These are phyloP conservation scores for Leptatherina wallacei DNA, from an alignment of 2,797 vertebrate genomes.

Conservation along the genomic window DNA sequence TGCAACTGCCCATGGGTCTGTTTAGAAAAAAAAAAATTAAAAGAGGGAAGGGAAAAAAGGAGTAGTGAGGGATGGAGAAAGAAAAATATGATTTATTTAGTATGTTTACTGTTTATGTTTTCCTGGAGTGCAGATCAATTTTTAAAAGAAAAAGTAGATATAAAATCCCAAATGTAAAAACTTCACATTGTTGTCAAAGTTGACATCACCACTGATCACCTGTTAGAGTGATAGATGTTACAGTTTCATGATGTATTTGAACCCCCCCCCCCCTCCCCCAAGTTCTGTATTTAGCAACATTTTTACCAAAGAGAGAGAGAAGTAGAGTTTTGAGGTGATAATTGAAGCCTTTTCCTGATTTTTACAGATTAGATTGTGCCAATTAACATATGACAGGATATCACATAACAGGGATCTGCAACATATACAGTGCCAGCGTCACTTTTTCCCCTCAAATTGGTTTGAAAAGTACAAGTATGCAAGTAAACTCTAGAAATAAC, in stretches of 20 bases:
- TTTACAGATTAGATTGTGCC: conserved; percentile 28
- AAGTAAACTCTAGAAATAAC: background rate
- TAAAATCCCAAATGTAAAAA: conserved; percentile 66
- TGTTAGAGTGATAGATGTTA: conserved; percentile 63
- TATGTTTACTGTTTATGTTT: conserved; percentile 83
- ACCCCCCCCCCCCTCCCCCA: conserved; percentile 11
- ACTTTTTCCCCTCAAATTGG: background rate
- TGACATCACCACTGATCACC: conserved; percentile 70
- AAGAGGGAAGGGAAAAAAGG: conserved; percentile 36
- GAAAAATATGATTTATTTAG: conserved; percentile 84
- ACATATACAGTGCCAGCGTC: background rate
- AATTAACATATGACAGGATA: background rate
- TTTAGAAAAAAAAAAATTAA: conserved; percentile 61
- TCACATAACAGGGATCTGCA: background rate
- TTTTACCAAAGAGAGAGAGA: conserved; percentile 25
- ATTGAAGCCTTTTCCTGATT: conserved; percentile 39
- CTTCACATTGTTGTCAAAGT: conserved; percentile 59
- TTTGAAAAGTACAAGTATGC: background rate
- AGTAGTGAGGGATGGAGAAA: conserved; percentile 55
- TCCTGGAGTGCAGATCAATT: conserved; percentile 73
- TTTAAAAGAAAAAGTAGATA: conserved; percentile 65
- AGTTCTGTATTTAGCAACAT: conserved; percentile 30
- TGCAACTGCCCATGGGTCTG: conserved; percentile 67
- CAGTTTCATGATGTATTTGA: conserved; percentile 55
- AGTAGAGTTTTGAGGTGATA: conserved; percentile 40